These are phyloP conservation scores for Urocynchramus pylzowi DNA, from an alignment of 2,113 vertebrate species.

Conservation along the genomic window DNA sequence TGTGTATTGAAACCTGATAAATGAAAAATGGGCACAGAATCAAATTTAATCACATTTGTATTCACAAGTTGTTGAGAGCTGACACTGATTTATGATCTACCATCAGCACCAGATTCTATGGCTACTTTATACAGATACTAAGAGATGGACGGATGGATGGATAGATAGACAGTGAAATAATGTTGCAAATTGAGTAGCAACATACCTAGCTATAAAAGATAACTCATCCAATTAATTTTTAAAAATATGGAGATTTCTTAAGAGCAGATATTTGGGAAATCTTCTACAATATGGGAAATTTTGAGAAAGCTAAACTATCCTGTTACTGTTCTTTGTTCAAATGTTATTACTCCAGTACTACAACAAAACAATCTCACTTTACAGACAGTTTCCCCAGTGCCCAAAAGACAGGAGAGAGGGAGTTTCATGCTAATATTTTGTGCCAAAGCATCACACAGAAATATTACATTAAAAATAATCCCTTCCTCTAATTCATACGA, in stretches of 20 bases:
- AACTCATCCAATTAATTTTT: constrained; percentile 24
- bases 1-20: constrained; percentile 55
- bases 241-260: constrained; percentile 5
- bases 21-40: constrained; percentile 50
- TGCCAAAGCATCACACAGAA: background rate
- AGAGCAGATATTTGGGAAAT: background rate
- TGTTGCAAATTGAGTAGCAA: constrained; percentile 39
- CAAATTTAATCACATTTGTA: constrained; percentile 72
- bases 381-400: background rate
- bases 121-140: constrained; percentile 45
- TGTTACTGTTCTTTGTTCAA: background rate
- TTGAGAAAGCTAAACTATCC: background rate
- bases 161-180: constrained; percentile 56
- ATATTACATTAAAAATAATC: background rate
- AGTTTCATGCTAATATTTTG: background rate
- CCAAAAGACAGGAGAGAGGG: background rate
- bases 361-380: background rate
- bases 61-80: constrained; percentile 62
- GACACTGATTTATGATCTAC: constrained; percentile 69
- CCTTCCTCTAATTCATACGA: background rate
- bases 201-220: constrained; percentile 36
- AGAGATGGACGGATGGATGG: constrained; percentile 10
- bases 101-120: constrained; percentile 65
- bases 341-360: background rate
- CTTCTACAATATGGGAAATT: background rate